Evolutionary conservation across 2,113 vertebrate genomes (phyloP).

Genomic region (Coreoperca whiteheadi): DNA sequence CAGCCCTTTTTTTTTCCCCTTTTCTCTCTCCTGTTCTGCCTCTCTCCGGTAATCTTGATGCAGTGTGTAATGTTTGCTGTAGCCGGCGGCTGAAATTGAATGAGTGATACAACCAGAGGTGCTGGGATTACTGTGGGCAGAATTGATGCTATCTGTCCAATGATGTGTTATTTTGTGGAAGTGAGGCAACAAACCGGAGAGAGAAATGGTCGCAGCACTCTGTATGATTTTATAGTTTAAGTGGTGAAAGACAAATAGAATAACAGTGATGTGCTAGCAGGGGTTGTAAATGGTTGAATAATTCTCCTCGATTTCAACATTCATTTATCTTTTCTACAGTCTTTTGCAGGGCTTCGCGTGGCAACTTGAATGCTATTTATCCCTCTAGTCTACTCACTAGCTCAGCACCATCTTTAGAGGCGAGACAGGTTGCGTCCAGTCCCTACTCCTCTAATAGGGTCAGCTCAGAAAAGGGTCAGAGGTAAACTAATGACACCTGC

Average conservation of each 20-base stretch:
- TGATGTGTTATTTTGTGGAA: slow-evolving; percentile 84
- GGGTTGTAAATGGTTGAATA: slow-evolving; percentile 79
- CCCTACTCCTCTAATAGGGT: slow-evolving; percentile 80
- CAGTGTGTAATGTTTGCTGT: slow-evolving; percentile 82
- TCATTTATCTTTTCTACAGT: slow-evolving; percentile 71
- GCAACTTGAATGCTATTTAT: slow-evolving; percentile 65
- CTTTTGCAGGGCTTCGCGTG: slow-evolving; percentile 40
- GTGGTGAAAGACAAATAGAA: slow-evolving; percentile 82
- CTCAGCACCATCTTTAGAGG: slow-evolving; percentile 69
- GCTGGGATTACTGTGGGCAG: slow-evolving; percentile 77
- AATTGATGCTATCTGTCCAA: slow-evolving; percentile 83
- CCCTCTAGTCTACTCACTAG: slow-evolving; percentile 44
- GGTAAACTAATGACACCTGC: slow-evolving; percentile 82
- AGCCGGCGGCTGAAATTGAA: slow-evolving; percentile 80
- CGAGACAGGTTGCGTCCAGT: slow-evolving; percentile 72
- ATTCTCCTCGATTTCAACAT: slow-evolving; percentile 71
- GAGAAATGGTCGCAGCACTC: slow-evolving; percentile 75
- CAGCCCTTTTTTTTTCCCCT: slow-evolving; percentile 45
- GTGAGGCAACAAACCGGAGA: slow-evolving; percentile 79
- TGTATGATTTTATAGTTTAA: slow-evolving; percentile 80
- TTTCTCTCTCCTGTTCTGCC: slow-evolving; percentile 56
- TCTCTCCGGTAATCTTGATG: slow-evolving; percentile 79
- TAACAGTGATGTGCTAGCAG: slow-evolving; percentile 72
- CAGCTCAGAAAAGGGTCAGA: slow-evolving; percentile 75
- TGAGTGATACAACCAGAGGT: slow-evolving; percentile 82